Conservation (phyloP, 2,113 vertebrate genomes). For the Strigops habroptila region DNA sequence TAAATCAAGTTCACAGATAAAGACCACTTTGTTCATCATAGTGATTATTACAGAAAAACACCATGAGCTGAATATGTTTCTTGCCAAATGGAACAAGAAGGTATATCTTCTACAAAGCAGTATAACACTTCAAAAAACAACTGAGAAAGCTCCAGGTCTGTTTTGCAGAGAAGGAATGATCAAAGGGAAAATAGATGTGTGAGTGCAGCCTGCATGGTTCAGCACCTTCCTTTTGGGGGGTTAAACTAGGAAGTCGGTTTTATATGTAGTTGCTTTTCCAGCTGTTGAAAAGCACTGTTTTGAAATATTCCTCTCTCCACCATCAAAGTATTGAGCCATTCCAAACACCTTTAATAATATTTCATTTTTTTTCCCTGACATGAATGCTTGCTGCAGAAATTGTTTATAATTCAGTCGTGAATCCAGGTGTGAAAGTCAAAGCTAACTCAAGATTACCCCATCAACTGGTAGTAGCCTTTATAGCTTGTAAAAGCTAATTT, state of each 20-base stretch:
- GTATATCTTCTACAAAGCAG: neutral
- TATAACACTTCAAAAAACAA: neutral
- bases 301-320: neutral
- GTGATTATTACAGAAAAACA: neutral
- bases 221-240: neutral
- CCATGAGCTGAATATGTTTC: neutral
- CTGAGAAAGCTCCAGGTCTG: neutral
- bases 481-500: neutral
- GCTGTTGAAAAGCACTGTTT: constrained; percentile 25
- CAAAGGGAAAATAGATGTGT: neutral
- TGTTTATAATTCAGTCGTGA: neutral
- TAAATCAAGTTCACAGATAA: neutral
- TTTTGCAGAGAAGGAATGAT: neutral
- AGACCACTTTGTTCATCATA: neutral
- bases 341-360: constrained; percentile 31
- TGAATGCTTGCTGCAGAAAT: neutral
- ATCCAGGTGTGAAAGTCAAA: constrained; percentile 7
- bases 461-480: neutral
- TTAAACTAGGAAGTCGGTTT: constrained; percentile 4
- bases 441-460: neutral
- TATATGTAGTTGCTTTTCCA: constrained; percentile 19
- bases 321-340: neutral
- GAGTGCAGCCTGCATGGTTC: neutral
- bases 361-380: neutral
- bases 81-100: neutral